phyloP scores from a whole-genome alignment of 2,797 vertebrate species.

The Fistularia tabacaria region DNA sequence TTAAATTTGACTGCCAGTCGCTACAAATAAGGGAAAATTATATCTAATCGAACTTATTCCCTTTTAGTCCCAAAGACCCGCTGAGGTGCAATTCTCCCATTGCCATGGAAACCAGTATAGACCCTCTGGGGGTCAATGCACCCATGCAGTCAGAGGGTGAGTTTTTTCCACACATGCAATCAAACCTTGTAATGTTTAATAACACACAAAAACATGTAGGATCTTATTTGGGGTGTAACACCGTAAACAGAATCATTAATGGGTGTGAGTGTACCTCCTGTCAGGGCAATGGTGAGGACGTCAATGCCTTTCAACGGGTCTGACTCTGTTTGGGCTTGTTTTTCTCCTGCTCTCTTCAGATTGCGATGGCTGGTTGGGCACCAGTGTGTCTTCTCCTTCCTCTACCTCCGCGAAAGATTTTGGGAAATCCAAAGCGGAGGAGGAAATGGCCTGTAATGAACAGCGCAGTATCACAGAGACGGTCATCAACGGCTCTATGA shows the following conservation, averaged over 20 bases:
- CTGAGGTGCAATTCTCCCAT: slow-evolving; percentile 93
- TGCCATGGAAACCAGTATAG: slow-evolving; percentile 95
- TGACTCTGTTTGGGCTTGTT: background rate
- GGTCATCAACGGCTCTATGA: slow-evolving; percentile 97
- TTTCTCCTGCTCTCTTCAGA: slow-evolving; percentile 36
- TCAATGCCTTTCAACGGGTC: no score
- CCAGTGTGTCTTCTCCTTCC: slow-evolving; percentile 28
- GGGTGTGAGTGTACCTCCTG: no score
- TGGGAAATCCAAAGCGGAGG: slow-evolving; percentile 77
- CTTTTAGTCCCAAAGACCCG: slow-evolving; percentile 87
- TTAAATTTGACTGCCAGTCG: background rate
- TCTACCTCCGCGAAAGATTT: slow-evolving; percentile 73
- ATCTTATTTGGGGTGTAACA: no score
- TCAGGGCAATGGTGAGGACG: no score
- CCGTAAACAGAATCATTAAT: no score
- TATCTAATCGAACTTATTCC: slow-evolving; percentile 4
- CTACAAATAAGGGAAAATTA: background rate
- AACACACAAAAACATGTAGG: no score
- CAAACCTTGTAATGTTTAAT: no score
- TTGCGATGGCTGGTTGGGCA: slow-evolving; percentile 66
- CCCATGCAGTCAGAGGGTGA: slow-evolving; percentile 83
- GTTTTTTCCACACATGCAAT: slow-evolving; percentile 14
- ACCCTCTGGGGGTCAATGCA: slow-evolving; percentile 83
- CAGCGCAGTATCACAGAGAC: slow-evolving; percentile 91
- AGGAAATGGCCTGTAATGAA: slow-evolving; percentile 74